Conservation (phyloP, 2,113 vertebrate species). For the Cyrtonyx montezumae region DNA sequence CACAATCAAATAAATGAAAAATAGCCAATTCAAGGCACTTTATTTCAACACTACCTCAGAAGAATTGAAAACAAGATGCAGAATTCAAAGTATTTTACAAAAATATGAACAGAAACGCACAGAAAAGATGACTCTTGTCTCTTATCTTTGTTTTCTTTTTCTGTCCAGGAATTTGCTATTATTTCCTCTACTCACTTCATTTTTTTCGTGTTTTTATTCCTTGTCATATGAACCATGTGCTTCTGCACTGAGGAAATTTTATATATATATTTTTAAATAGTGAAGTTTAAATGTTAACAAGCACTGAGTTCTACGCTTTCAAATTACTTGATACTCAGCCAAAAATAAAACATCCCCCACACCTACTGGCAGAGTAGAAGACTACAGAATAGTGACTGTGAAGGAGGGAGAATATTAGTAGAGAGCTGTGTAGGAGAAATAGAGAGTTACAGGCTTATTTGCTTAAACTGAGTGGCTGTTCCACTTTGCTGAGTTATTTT, state of each 20-base stretch:
- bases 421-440: not conserved
- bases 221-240: not conserved
- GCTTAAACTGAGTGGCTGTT: not conserved
- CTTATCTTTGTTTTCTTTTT: slow-evolving; percentile 32
- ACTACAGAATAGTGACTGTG: not conserved
- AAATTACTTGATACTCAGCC: not conserved
- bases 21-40: slow-evolving; percentile 50
- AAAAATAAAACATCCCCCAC: not conserved
- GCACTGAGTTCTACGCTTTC: not conserved
- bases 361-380: not conserved
- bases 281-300: not conserved
- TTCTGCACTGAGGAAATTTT: not conserved
- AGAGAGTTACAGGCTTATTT: not conserved
- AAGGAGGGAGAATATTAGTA: not conserved
- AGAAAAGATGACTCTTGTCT: not conserved
- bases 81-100: slow-evolving; percentile 49
- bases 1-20: slow-evolving; percentile 27
- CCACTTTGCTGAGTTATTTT: not conserved
- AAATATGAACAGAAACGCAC: slow-evolving; percentile 33
- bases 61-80: slow-evolving; percentile 53
- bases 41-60: slow-evolving; percentile 38
- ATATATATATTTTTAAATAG: not conserved
- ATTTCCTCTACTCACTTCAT: not conserved
- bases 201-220: not conserved
- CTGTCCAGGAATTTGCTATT: not conserved